Evolutionary conservation across 30 jellyfish, hydroid and myxozoan genomes (phyloP), one percentile per base, ranked within the genome.

Genomic region (Mastigias papua): DNA sequence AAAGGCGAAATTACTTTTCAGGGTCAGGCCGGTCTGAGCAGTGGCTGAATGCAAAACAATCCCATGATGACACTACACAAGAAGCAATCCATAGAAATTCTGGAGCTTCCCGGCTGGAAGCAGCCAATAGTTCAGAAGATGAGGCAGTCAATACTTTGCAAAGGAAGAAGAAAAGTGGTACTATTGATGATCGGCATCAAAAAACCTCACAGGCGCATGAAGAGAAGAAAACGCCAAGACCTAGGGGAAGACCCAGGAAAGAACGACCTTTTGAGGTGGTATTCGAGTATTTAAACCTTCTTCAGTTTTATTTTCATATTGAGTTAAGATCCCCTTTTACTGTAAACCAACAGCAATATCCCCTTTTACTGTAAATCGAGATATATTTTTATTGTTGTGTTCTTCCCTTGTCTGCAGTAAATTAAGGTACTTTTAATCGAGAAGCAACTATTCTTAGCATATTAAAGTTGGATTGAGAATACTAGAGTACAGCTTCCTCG

Each of bases 161-260:
- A 84, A 49, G 93, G 50, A 69, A 62, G 61, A 60, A 25, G 34
- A 69, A 37, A 57, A 35, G 81, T 2, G 71, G 27, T 9, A 20
- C 90, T 22, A 48, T 31, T 2, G 31, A 25, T 26, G 57, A 26
- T 16, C 50, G 62, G 29, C 15, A 23, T 61, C 28, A 20, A 25
- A 54, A 25, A 27, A 21, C 81, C 16, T 78, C 86, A 0, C 65
- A 54, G 15, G 33, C 13, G 15, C 76, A 27, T 19, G 49, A 58
- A 30, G 27, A 27, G 67, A 27, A 30, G 37, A 31, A 51, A 16
- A 16, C 81, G n/a, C 86, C 80, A 1, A n/a, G 81, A 49, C 86
- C 86, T 1, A 72, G 93, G 20, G 93, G 93, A 48, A 84, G 93
- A 35, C 93, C 93, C 16, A 58, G 80, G 31, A 71, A 84, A 30